Evolutionary conservation across 2,888 invertebrate genomes (phyloP).

Genomic region (Tipula helvola): DNA sequence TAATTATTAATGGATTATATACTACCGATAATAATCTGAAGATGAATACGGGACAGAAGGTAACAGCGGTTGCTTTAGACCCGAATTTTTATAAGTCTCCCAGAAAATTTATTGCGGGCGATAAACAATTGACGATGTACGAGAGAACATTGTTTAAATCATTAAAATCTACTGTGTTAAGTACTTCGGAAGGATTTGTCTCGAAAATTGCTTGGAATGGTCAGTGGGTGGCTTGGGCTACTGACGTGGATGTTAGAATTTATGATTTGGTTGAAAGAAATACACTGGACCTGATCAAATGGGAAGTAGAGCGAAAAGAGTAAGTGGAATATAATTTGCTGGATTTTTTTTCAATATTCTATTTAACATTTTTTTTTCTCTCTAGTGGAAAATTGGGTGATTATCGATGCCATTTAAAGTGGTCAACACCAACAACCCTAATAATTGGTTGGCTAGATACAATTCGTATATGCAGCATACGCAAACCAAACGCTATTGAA

Average conservation of each 20-base stretch:
- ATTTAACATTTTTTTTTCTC: neutral
- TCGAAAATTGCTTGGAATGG: slow-evolving; percentile 81
- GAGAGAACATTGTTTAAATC: slow-evolving; percentile 79
- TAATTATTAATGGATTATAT: slow-evolving; percentile 78
- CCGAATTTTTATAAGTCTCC: slow-evolving; percentile 65
- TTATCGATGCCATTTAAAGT: slow-evolving; percentile 75
- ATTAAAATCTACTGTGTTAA: slow-evolving; percentile 59
- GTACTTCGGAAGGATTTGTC: slow-evolving; percentile 77
- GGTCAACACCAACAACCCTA: slow-evolving; percentile 78
- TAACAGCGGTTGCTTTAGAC: slow-evolving; percentile 81
- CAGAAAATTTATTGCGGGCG: slow-evolving; percentile 73
- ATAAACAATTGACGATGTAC: slow-evolving; percentile 71
- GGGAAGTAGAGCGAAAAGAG: slow-evolving; percentile 46
- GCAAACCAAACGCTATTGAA: slow-evolving; percentile 61
- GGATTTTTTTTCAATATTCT: too few species aligned
- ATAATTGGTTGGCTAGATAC: slow-evolving; percentile 91
- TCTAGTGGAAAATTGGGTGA: slow-evolving; percentile 31
- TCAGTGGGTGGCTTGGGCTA: slow-evolving; percentile 86
- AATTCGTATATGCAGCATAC: slow-evolving; percentile 76
- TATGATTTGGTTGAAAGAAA: slow-evolving; percentile 75
- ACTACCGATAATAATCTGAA: slow-evolving; percentile 71
- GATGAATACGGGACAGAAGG: slow-evolving; percentile 63
- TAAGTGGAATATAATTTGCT: slow-evolving; percentile 12
- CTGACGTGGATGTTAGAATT: slow-evolving; percentile 74
- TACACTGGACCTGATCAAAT: slow-evolving; percentile 78